Percentiles rank a stretch among this genome's conserved stretches.
Conservation (phyloP, 2,888 invertebrate species). For the Nomada ruficornis region DNA sequence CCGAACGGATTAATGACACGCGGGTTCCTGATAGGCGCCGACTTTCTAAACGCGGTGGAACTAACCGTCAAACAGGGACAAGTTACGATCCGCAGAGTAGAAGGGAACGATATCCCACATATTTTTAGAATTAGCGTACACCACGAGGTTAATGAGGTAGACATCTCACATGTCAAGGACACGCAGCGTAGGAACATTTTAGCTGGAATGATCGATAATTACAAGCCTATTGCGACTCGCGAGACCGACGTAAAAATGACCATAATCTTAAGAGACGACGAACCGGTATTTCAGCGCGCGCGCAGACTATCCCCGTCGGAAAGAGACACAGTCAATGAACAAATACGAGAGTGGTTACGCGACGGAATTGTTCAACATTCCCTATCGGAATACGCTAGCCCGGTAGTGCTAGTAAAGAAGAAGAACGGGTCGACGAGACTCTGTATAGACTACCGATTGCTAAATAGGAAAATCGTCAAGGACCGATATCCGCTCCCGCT, state of each 20-base stretch:
- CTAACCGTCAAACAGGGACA: no score
- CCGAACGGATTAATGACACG: neutral
- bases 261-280: no score
- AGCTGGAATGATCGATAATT: slow-evolving; percentile 12
- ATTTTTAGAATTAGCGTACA: slow-evolving; percentile 4
- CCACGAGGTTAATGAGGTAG: neutral
- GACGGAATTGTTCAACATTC: no score
- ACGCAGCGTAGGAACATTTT: neutral
- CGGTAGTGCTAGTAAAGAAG: no score
- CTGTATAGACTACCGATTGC: neutral
- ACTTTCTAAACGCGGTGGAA: neutral
- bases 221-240: slow-evolving; percentile 30
- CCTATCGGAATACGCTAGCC: no score
- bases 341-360: no score
- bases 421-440: neutral
- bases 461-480: neutral
- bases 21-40: neutral
- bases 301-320: no score
- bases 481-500: slow-evolving; percentile 1
- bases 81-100: no score
- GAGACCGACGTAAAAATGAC: slow-evolving; percentile 64
- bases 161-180: neutral
- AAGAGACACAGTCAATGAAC: no score
- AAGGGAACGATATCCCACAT: neutral
- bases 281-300: slow-evolving; percentile 5